Conservation (phyloP, 2,113 vertebrate species). For the Arothron firmamentum region DNA sequence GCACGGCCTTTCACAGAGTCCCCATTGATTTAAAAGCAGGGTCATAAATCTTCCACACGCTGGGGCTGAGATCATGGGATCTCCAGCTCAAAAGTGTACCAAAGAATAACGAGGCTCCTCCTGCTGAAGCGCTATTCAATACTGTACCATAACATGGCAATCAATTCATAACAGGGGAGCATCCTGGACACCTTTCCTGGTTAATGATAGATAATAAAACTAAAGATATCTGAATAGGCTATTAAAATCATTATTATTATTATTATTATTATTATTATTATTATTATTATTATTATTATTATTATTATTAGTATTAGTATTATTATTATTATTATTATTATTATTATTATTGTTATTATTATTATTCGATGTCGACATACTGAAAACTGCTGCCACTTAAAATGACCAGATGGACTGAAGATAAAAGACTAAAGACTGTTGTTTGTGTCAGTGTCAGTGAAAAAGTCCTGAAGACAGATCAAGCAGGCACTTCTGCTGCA, state of each 20-base stretch:
- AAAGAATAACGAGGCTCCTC: conserved; percentile 54
- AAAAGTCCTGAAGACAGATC: too few relatives aligned
- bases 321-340: too few relatives aligned
- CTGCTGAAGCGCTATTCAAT: conserved; percentile 51
- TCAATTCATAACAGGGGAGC: conserved; percentile 52
- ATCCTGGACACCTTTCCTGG: neutral
- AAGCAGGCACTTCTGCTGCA: neutral
- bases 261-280: too few relatives aligned
- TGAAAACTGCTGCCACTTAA: neutral
- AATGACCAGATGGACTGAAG: neutral
- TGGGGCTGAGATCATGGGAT: conserved; percentile 49
- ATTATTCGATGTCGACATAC: neutral
- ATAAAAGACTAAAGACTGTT: neutral
- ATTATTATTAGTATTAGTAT: too few relatives aligned
- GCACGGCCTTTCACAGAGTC: conserved; percentile 44
- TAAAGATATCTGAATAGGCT: neutral
- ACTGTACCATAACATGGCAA: conserved; percentile 52
- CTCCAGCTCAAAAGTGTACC: conserved; percentile 43
- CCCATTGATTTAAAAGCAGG: conserved; percentile 63
- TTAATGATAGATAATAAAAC: neutral
- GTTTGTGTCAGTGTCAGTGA: too few relatives aligned
- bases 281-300: too few relatives aligned
- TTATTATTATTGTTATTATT: too few relatives aligned
- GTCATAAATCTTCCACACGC: conserved; percentile 67
- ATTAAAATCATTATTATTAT: too few relatives aligned